These are phyloP conservation scores for Cydia fagiglandana DNA, from an alignment of 1,140 invertebrate genomes.

Conservation along the genomic window DNA sequence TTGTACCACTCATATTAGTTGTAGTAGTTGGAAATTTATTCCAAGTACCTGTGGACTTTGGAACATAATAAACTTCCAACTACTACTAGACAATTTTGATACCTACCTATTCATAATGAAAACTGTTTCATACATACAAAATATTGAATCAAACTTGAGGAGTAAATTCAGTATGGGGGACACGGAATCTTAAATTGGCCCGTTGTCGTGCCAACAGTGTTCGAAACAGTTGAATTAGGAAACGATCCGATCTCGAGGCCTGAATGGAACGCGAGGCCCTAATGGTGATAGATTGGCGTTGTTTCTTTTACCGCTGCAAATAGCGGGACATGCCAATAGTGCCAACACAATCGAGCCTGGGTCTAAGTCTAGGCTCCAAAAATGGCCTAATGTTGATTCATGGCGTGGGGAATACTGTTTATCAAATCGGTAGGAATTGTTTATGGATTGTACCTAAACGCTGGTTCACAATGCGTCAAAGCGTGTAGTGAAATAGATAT, in stretches of 20 bases:
- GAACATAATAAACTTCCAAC: no score
- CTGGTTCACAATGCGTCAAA: background rate
- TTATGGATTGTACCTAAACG: constrained; percentile 6
- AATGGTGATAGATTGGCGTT: constrained; percentile 32
- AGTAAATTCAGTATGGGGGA: no score
- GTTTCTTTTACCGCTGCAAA: constrained; percentile 26
- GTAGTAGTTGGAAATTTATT: no score
- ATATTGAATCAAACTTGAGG: no score
- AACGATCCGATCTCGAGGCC: constrained; percentile 16
- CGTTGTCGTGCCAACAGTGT: background rate
- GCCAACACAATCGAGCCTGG: constrained; percentile 1
- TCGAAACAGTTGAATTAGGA: constrained; percentile 10
- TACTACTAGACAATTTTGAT: no score
- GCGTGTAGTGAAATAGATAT: background rate
- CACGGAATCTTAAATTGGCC: background rate
- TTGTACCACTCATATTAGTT: no score
- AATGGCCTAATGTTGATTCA: constrained; percentile 18
- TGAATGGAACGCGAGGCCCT: constrained; percentile 7
- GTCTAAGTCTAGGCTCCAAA: background rate
- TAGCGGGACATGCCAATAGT: constrained; percentile 5
- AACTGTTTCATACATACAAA: no score
- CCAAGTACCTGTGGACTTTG: no score
- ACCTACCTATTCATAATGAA: no score
- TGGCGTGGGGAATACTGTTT: background rate
- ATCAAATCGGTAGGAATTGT: constrained; percentile 4